Evolutionary conservation across 37 sponge, comb jelly and placozoan species (phyloP).

Genomic region (Trichoplax adhaerens): DNA sequence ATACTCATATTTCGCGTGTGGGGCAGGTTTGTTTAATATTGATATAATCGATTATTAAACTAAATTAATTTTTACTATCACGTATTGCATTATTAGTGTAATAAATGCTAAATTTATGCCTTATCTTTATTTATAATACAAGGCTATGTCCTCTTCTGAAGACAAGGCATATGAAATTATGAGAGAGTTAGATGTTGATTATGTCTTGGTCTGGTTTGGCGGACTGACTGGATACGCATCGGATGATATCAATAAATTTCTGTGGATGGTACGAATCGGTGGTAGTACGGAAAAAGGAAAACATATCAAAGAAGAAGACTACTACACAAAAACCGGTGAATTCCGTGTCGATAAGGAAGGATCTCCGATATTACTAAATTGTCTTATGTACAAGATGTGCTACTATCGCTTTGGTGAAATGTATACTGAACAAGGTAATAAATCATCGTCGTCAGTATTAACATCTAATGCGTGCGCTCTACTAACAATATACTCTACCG

Average conservation of each 20-base stretch:
- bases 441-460: neutral
- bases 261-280: constrained; percentile 99
- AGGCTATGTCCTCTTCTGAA: constrained; percentile 97
- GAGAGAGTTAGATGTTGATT: constrained; percentile 91
- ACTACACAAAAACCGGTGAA: constrained; percentile 92
- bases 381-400: constrained; percentile 99
- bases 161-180: constrained; percentile 93
- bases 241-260: constrained; percentile 98
- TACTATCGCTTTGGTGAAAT: constrained; percentile 92
- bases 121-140: neutral
- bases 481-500: neutral
- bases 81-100: neutral
- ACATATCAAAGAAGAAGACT: constrained; percentile 89
- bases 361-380: constrained; percentile 78
- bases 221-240: constrained; percentile 96
- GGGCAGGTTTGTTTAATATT: constrained; percentile 43
- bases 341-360: constrained; percentile 93
- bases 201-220: constrained; percentile 96
- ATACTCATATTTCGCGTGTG: constrained; percentile 97
- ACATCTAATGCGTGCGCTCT: neutral
- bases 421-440: constrained; percentile 73
- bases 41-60: neutral
- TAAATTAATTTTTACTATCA: neutral
- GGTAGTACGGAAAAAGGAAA: constrained; percentile 73
- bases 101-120: neutral